A percentile compares a stretch with the other conserved stretches of the same genome.
These are phyloP conservation scores for Diplazon laetatorius DNA, from an alignment of 2,888 invertebrate genomes.

Conservation along the genomic window DNA sequence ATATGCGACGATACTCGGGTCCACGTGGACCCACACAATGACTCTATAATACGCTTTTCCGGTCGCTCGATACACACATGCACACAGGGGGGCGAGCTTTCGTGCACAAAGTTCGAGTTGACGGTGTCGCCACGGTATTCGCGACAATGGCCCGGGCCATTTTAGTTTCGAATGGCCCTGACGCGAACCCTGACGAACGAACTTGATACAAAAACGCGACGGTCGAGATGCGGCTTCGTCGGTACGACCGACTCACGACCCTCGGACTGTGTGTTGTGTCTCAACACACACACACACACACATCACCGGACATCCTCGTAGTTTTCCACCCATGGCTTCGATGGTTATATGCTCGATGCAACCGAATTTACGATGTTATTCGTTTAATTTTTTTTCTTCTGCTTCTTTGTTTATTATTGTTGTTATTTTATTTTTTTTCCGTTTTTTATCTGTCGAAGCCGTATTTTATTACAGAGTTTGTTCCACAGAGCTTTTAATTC, in stretches of 20 bases:
- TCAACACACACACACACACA: too few relatives aligned
- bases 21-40: neutral
- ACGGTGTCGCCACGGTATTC: slow-evolving; percentile 8
- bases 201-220: slow-evolving; percentile 62
- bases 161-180: slow-evolving; percentile 55
- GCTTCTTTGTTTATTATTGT: slow-evolving; percentile 12
- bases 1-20: slow-evolving; percentile 24
- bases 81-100: too few relatives aligned
- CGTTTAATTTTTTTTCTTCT: slow-evolving; percentile 7
- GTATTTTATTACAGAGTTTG: slow-evolving; percentile 10
- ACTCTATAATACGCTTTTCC: slow-evolving; percentile 39
- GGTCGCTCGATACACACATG: slow-evolving; percentile 5
- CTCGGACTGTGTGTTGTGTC: too few relatives aligned
- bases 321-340: neutral
- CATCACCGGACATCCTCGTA: slow-evolving; percentile 23
- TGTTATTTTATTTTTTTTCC: slow-evolving; percentile 7
- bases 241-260: neutral
- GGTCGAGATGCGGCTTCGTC: slow-evolving; percentile 49
- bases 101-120: slow-evolving; percentile 34
- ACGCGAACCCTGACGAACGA: slow-evolving; percentile 55
- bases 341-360: slow-evolving; percentile 13
- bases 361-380: slow-evolving; percentile 13
- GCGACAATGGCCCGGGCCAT: slow-evolving; percentile 12
- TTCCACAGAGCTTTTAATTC: slow-evolving; percentile 10
- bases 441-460: slow-evolving; percentile 32